Evolutionary conservation across 2,888 invertebrate genomes (phyloP).

Genomic region (Andrena fulva): DNA sequence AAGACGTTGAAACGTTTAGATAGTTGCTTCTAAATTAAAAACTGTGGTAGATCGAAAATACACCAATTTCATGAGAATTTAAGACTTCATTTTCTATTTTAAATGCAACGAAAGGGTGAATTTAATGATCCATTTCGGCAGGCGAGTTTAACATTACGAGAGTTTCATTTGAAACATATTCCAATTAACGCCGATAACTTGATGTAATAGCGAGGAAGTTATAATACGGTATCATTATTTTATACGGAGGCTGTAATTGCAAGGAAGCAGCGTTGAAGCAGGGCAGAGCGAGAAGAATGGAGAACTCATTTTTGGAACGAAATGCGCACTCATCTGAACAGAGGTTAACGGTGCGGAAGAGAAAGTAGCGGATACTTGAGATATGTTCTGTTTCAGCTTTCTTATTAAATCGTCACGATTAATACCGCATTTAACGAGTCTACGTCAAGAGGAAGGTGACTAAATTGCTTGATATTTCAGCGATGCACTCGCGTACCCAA

Average conservation of each 20-base stretch:
- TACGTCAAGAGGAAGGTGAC: not conserved
- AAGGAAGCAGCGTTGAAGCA: not conserved
- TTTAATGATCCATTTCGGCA: no score
- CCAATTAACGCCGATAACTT: not conserved
- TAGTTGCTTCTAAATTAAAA: no score
- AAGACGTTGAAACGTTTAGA: no score
- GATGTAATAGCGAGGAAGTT: no score
- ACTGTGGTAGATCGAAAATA: no score
- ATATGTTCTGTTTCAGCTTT: not conserved
- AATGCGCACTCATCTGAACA: not conserved
- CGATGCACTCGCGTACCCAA: not conserved
- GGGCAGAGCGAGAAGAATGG: not conserved
- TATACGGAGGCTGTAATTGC: not conserved
- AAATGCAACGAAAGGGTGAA: no score
- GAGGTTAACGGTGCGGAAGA: not conserved
- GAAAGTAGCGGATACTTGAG: not conserved
- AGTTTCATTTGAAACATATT: no score
- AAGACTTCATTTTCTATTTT: no score
- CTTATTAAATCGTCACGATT: not conserved
- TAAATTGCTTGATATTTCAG: slow-evolving; percentile 19
- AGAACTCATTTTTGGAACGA: not conserved
- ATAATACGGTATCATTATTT: not conserved
- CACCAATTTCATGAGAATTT: no score
- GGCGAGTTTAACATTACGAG: no score
- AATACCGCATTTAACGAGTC: not conserved